Conservation (phyloP, 2,113 vertebrate genomes). For the Atrichornis clamosus region DNA sequence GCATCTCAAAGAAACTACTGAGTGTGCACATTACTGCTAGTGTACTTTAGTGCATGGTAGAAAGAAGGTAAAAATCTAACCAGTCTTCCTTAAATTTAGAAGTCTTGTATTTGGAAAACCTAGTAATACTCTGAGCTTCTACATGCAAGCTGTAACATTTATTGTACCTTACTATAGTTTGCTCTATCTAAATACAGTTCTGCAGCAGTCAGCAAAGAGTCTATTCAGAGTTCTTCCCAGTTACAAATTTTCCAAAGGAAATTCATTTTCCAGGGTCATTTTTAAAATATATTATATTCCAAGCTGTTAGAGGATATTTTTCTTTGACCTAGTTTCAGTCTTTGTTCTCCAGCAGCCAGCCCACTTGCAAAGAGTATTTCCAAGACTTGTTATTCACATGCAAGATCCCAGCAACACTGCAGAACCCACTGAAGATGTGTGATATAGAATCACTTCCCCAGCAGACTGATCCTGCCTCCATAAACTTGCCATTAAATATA, state of each 20-base stretch:
- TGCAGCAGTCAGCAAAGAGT: constrained; percentile 10
- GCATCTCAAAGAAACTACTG: not conserved
- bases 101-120: not conserved
- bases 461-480: not conserved
- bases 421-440: not conserved
- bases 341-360: constrained; percentile 8
- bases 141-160: not conserved
- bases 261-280: constrained; percentile 19
- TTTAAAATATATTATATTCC: not conserved
- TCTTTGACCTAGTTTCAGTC: not conserved
- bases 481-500: not conserved
- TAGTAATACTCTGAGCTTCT: not conserved
- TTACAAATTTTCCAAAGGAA: constrained; percentile 39
- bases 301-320: not conserved
- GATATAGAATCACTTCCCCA: not conserved
- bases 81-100: not conserved
- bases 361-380: not conserved
- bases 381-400: not conserved
- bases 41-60: not conserved
- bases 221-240: not conserved
- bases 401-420: not conserved
- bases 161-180: not conserved
- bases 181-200: not conserved
- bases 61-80: not conserved
- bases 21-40: not conserved